Base-by-base conservation (phyloP, 1,140 invertebrate genomes). In the Neocloeon triangulifer region DNA sequence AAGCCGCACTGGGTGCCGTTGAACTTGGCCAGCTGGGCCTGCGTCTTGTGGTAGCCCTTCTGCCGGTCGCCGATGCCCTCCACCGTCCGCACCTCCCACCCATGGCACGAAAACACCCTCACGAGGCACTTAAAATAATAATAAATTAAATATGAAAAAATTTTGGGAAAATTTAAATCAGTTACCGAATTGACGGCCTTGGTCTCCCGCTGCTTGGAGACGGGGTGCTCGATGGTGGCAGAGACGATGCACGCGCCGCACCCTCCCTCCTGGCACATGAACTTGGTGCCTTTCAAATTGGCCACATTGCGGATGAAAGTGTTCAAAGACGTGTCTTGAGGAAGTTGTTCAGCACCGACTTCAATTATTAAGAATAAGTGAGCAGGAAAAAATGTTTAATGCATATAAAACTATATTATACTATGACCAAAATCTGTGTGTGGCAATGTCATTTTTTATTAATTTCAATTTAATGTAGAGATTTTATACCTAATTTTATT, bases 171-270 rank as follows among this genome's bases (percentile, higher is more conserved):
- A n/a, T n/a, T n/a, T n/a, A 12, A 18, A 15, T n/a, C 4, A 37
- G 32, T 42, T 41, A 53, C 51, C 5, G 47, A 49, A 29, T 53
- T 53, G 6, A 54, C 41, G 16, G 48, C 39, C 20, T 36, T 40
- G 20, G 33, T 30, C 19, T 40, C 33, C 8, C 23, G 32, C 13
- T 36, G 22, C 19, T 41, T 26, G 0, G 33, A 43, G 5, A 42
- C 26, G 13, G 46, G 43, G 30, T 58, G 43, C 5, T 35, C 35
- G 2, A 39, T 31, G 32, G 44, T 43, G 13, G 43, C 49, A 25
- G 49, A 39, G 10, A 60, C 55, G 16, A 51, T 41, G 41, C 58
- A 60, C 0, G 48, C 42, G 3, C 58, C 58, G 42, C 58, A 61
- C 5, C 58, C 58, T 16, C 56, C 59, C 39, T 62, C 57, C 12